A percentile compares a stretch with the other conserved stretches of the same genome.
phyloP scores from a whole-genome alignment of 2,797 vertebrate genomes.

The Myotis findleyi region DNA sequence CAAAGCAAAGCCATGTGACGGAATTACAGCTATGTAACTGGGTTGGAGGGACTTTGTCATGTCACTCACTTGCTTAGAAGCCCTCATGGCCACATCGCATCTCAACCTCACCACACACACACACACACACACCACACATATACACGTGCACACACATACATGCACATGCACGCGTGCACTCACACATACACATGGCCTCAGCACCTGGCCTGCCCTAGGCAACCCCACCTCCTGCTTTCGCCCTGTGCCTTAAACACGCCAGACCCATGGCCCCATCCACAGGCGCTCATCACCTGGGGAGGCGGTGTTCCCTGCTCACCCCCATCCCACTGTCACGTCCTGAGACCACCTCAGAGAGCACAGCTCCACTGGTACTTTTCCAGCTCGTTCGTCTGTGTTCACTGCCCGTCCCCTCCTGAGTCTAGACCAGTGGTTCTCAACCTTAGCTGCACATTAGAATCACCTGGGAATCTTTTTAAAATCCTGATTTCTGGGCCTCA shows the following conservation, averaged over 20 bases:
- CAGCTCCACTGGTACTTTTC: background rate
- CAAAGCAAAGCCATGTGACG: background rate
- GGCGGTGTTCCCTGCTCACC: background rate
- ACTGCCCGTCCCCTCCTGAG: background rate
- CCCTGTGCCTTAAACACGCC: background rate
- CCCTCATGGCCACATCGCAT: background rate
- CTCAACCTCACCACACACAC: background rate
- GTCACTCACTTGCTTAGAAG: background rate
- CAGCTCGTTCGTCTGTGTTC: background rate
- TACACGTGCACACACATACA: too few species aligned
- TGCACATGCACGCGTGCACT: too few species aligned
- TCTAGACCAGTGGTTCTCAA: too few species aligned
- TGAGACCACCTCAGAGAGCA: background rate
- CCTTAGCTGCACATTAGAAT: too few species aligned
- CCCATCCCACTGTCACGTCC: fast-evolving
- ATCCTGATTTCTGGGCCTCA: too few species aligned
- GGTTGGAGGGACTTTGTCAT: background rate
- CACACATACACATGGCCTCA: fast-evolving
- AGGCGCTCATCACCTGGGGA: background rate
- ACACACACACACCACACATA: too few species aligned
- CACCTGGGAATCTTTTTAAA: too few species aligned
- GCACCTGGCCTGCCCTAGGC: too few species aligned
- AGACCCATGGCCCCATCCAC: background rate
- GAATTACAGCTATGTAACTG: background rate
- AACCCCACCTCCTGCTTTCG: background rate